A percentile compares a stretch with the other conserved stretches of the same genome.
phyloP scores from a whole-genome alignment of 2,888 invertebrate genomes.

The Alcis repandata region DNA sequence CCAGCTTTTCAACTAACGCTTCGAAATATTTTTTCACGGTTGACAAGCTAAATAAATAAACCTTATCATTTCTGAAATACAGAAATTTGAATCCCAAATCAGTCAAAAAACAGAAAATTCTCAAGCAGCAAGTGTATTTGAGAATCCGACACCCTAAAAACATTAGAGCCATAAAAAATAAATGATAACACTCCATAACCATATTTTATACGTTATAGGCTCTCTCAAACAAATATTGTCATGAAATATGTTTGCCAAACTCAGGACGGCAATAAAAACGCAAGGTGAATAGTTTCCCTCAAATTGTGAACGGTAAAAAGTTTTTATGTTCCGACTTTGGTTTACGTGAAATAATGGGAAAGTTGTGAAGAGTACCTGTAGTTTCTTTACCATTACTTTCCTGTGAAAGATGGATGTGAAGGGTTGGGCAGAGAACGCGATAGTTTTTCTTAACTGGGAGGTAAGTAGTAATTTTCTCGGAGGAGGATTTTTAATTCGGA shows the following conservation, averaged over 20 bases:
- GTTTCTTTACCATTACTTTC: conserved; percentile 3
- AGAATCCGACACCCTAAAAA: background rate
- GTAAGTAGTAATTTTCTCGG: no score
- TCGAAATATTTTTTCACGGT: no score
- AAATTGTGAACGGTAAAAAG: conserved; percentile 13
- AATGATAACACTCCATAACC: background rate
- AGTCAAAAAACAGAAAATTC: background rate
- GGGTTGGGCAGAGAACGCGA: background rate
- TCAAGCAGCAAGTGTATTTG: background rate
- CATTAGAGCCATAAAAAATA: background rate
- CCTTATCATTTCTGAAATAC: no score
- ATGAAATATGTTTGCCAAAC: conserved; percentile 13
- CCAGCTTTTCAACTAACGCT: no score
- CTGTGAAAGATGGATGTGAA: background rate
- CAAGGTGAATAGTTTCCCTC: conserved; percentile 20
- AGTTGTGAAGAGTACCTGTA: background rate
- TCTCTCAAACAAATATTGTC: background rate
- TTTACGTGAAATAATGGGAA: conserved; percentile 18
- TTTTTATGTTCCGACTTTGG: conserved; percentile 23
- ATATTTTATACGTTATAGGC: background rate
- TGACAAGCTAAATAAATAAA: no score
- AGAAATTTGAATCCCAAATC: background rate
- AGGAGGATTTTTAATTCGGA: no score
- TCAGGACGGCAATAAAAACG: conserved; percentile 22
- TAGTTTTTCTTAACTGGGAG: background rate